Conservation (phyloP, 2,113 vertebrate species). For the human region GRCh38 chr11:70372501-70373000, state of each 20-base stretch:
- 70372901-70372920: accelerated
- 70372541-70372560: constrained; percentile 92
- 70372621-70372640: accelerated
- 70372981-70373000: accelerated
- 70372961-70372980: accelerated
- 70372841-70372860: accelerated
- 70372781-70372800: accelerated
- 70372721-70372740: too few relatives aligned
- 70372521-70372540: constrained; percentile 96
- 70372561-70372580: constrained; percentile 89
- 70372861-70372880: not conserved
- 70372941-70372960: accelerated
- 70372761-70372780: not conserved
- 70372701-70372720: accelerated
- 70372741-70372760: not conserved
- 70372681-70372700: not conserved
- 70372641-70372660: not conserved
- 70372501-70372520: constrained; percentile 95
- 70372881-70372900: accelerated
- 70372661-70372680: not conserved
- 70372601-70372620: accelerated
- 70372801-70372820: accelerated
- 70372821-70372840: too few relatives aligned
- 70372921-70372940: not conserved
- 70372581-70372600: accelerated